Percentiles rank a stretch among this genome's conserved stretches.
These are phyloP conservation scores for Chionomys nivalis DNA, from an alignment of 2,113 vertebrate species.

Conservation along the genomic window DNA sequence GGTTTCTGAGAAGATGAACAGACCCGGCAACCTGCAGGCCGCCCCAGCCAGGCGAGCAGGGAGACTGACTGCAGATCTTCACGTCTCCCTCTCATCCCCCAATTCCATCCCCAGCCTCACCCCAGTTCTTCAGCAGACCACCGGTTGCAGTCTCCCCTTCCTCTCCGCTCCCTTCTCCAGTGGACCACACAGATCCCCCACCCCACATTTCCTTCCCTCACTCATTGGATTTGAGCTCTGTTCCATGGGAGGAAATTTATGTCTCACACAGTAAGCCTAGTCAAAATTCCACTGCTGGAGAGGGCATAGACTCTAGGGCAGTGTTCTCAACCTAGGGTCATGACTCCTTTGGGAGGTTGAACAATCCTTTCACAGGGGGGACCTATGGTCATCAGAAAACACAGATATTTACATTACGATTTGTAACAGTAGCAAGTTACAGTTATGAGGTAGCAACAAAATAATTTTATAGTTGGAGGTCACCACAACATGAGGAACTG, in stretches of 20 bases:
- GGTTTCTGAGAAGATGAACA: background rate
- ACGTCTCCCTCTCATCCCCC: background rate
- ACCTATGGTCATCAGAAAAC: background rate
- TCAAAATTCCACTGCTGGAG: background rate
- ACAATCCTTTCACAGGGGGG: background rate
- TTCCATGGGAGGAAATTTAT: background rate
- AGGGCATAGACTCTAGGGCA: background rate
- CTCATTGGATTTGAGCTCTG: background rate
- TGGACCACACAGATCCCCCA: background rate
- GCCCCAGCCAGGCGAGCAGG: background rate
- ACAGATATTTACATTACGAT: background rate
- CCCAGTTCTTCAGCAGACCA: background rate
- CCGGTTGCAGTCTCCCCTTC: background rate
- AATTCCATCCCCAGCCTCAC: background rate
- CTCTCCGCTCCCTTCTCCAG: background rate
- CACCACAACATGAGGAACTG: background rate
- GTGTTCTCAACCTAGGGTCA: background rate
- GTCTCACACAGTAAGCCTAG: accelerated
- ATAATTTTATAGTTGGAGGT: background rate
- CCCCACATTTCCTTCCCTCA: background rate
- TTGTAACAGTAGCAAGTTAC: background rate
- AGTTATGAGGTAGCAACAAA: background rate
- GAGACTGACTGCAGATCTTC: background rate
- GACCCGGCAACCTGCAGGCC: background rate
- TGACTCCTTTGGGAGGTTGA: background rate